Conservation (phyloP, 2,113 vertebrate genomes). For the Lasiurus borealis region DNA sequence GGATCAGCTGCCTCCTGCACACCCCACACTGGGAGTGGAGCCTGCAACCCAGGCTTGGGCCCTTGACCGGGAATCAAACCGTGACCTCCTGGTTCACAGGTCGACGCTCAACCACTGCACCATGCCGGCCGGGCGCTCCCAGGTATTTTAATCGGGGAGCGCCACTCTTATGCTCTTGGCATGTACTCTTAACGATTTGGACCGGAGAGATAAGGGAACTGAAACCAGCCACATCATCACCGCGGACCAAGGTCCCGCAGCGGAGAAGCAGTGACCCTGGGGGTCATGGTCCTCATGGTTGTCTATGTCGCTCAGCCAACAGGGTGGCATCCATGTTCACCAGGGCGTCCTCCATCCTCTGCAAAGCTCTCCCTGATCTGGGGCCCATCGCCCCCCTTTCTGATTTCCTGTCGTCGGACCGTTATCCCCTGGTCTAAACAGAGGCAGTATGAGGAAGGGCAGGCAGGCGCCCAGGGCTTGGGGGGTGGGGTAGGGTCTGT, state of each 20-base stretch:
- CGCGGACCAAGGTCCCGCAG: background rate
- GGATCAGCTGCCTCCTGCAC: no score
- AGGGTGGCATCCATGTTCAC: background rate
- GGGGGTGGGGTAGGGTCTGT: no score
- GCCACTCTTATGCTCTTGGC: background rate
- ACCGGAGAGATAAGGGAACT: background rate
- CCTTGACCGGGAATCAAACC: no score
- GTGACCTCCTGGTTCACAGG: no score
- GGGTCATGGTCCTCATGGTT: accelerated
- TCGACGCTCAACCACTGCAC: no score
- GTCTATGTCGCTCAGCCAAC: background rate
- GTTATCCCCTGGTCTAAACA: background rate
- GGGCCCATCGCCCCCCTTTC: background rate
- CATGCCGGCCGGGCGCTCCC: no score
- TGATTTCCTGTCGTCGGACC: background rate
- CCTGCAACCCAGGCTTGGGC: no score
- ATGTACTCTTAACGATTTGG: background rate
- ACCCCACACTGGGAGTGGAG: no score
- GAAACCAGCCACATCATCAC: background rate
- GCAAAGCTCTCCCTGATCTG: background rate
- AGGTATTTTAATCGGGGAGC: background rate
- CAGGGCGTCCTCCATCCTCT: background rate
- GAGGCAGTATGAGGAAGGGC: background rate
- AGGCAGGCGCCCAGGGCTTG: background rate
- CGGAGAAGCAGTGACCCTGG: background rate